phyloP scores from a whole-genome alignment of 1,140 invertebrate species.

The Trichonephila clavata region DNA sequence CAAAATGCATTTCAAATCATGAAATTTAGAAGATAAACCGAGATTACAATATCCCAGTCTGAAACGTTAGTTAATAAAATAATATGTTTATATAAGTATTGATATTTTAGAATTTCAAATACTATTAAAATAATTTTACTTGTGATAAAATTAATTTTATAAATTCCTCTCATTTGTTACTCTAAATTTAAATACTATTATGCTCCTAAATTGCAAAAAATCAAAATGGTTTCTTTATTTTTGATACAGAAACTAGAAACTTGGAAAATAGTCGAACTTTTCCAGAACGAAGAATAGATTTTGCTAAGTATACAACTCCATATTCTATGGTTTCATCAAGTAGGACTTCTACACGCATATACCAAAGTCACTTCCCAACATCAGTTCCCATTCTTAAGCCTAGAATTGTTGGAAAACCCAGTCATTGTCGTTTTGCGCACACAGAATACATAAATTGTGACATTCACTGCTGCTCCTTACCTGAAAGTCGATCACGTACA shows the following conservation, averaged over 20 bases:
- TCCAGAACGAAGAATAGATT: not conserved
- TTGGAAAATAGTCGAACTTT: not conserved
- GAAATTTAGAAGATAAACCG: too few relatives aligned
- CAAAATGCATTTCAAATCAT: too few relatives aligned
- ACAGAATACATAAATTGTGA: constrained; percentile 43
- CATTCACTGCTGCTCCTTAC: constrained; percentile 64
- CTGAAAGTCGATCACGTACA: not conserved
- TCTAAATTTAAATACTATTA: too few relatives aligned
- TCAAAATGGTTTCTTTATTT: not conserved
- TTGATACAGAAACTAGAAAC: constrained; percentile 6
- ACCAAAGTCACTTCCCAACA: constrained; percentile 49
- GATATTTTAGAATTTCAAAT: too few relatives aligned
- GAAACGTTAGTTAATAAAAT: too few relatives aligned
- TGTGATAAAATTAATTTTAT: too few relatives aligned
- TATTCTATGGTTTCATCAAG: not conserved
- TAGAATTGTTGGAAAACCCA: constrained; percentile 67
- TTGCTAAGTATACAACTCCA: not conserved
- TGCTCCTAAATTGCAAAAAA: too few relatives aligned
- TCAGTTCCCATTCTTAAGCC: constrained; percentile 77
- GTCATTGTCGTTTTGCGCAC: constrained; percentile 49
- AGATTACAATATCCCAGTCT: too few relatives aligned
- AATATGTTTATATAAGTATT: too few relatives aligned
- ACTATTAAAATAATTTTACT: too few relatives aligned
- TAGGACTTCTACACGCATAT: not conserved
- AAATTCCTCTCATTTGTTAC: too few relatives aligned